Percentiles rank a stretch among this genome's conserved stretches.
Conservation (phyloP, 2,113 vertebrate species). For the Struthidea cinerea region DNA sequence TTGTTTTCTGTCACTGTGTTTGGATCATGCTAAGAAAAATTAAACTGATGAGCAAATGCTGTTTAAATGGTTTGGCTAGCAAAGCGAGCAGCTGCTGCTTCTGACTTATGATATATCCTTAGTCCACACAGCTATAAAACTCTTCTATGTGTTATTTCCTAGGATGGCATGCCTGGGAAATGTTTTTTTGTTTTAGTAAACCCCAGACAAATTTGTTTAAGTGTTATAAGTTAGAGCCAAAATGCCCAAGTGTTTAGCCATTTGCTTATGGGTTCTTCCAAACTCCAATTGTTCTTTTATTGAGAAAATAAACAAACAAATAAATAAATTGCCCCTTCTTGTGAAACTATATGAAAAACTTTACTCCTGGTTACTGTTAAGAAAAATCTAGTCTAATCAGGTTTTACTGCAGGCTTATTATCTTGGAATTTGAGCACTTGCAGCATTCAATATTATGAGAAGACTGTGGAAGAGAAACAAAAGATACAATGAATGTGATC, state of each 20-base stretch:
- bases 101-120: background rate
- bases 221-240: background rate
- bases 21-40: constrained; percentile 22
- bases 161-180: background rate
- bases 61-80: constrained; percentile 19
- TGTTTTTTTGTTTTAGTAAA: background rate
- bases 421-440: background rate
- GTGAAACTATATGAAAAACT: background rate
- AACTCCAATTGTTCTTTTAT: background rate
- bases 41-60: background rate
- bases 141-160: background rate
- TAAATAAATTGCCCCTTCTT: background rate
- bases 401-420: background rate
- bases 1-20: constrained; percentile 13
- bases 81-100: constrained; percentile 25
- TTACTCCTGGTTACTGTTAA: background rate
- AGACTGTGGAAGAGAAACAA: background rate
- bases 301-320: background rate
- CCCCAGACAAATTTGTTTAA: background rate
- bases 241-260: background rate
- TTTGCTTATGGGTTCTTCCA: background rate
- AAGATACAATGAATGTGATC: background rate
- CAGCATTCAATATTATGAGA: background rate
- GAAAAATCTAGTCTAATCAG: background rate
- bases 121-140: background rate